phyloP scores from a whole-genome alignment of 2,888 invertebrate species.

The Cryptus viduatorius region DNA sequence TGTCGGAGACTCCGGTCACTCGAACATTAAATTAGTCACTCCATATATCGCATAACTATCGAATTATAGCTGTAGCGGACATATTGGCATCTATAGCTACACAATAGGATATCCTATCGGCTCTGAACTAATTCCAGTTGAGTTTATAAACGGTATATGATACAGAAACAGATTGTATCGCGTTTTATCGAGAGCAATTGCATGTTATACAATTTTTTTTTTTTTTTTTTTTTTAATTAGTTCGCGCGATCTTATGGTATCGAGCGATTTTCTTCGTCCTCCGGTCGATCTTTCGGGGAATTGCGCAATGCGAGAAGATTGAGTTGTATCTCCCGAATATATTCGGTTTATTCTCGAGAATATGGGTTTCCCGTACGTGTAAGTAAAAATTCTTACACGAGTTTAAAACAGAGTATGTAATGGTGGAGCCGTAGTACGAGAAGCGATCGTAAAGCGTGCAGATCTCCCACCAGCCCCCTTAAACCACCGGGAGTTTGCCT shows the following conservation, averaged over 20 bases:
- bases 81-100: background rate
- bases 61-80: slow-evolving; percentile 13
- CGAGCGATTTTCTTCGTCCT: slow-evolving; percentile 12
- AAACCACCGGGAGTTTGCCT: slow-evolving; percentile 73
- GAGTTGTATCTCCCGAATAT: slow-evolving; percentile 17
- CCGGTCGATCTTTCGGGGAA: background rate
- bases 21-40: slow-evolving; percentile 56
- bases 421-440: slow-evolving; percentile 3
- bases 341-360: background rate
- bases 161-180: slow-evolving; percentile 40
- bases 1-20: slow-evolving; percentile 46
- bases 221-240: slow-evolving; percentile 20
- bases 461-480: slow-evolving; percentile 71
- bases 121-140: slow-evolving; percentile 25
- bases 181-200: slow-evolving; percentile 41
- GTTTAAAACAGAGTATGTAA: background rate
- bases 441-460: slow-evolving; percentile 47
- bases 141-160: slow-evolving; percentile 28
- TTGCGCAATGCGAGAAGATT: slow-evolving; percentile 33
- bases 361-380: background rate
- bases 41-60: slow-evolving; percentile 51
- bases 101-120: slow-evolving; percentile 59
- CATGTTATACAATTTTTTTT: slow-evolving; percentile 29
- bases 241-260: background rate
- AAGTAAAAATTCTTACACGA: slow-evolving; percentile 3